Base-by-base conservation (phyloP, 2,113 vertebrate genomes). In the Mastomys natalensis region DNA sequence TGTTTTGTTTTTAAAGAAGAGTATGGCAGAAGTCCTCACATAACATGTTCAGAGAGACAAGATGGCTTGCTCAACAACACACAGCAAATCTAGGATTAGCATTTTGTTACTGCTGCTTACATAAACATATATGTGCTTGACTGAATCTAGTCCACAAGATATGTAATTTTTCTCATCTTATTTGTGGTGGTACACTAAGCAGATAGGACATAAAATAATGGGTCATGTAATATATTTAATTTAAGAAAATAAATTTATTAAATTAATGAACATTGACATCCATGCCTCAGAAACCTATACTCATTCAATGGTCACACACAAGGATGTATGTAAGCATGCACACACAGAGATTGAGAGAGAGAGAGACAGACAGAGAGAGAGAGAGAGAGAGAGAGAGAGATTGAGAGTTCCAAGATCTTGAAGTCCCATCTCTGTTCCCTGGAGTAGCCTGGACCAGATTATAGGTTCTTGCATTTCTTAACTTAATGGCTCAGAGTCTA, bases 181-280 rank as follows among this genome's bases (percentile, higher is more conserved):
- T 76, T 93, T 72, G n/a, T n/a, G 40, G 74, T 17, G 53, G 17
- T 66, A 72, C 29, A 12, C 48, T 60, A 87, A 86, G 31, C 66
- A 90, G 13, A 53, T 51, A 81, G 58, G 89, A 77, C 15, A 94
- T 26, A 53, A 45, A 29, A 74, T 22, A 58, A 45, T 34, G 70
- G 29, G 11, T n/a, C 55, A 7, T 15, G 66, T 77, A 53, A 55
- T 62, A 72, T 40, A 92, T 73, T 62, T 89, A 86, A 31, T 93
- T 15, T 68, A 68, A 34, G 66, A 10, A 72, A 64, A 85, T 21
- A 60, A 15, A 80, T 34, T 82, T 92, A 82, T 60, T 91, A 82
- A 95, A 60, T 92, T 58, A 92, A 92, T 66, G 11, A 90, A 68
- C 26, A 88, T 66, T 78, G 43, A 85, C 92, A 70, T 48, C 13